Base-by-base conservation (phyloP, 2,797 vertebrate genomes). In the Micropoecilia bifurca region DNA sequence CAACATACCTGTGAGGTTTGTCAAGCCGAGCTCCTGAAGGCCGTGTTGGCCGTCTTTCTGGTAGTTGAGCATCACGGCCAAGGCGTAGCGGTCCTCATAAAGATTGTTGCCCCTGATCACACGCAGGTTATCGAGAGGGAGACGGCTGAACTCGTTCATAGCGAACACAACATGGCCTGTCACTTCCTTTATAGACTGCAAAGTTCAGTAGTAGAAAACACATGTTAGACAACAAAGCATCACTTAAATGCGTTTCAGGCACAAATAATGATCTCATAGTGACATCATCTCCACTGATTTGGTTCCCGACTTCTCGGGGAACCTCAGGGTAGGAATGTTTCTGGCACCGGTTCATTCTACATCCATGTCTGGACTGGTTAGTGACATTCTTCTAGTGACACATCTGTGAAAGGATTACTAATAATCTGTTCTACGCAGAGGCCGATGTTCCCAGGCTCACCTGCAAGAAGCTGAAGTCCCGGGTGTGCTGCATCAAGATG, bases 141-240 rank as follows among this genome's bases (percentile, higher is more conserved):
- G 94, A 68, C 95, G 96, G 6, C 93, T 96, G 90, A 99, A 98
- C 91, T 99, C 97, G 83, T 99, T 99, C 80, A 99, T 63, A 20
- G 97, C 98, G 50, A 99, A 94, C 76, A 99, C 90, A 86, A 99
- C 95, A 1, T 99, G 99, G 79, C 99, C 99, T 0, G 98, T 99
- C 90, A 99, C 99, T 92, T 99, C 99, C 79, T 97, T 96, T 86
- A 99, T 98, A 8, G 98, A 98, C 99, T 99, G 95, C 3, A 78
- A 73, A 22, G 50, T 61, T 74, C 41, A 71, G 88, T 63, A 48
- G 6, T 2, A 72, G 10, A 61, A 5, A 50, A 74, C 1, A 16
- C 57, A 66, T 2, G 2, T 74, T 55, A 71, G 41, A 71, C 41
- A 71, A 71, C 13, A 6, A 18, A 1, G 6, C 12, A 71, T 46